phyloP scores from a whole-genome alignment of 2,113 vertebrate genomes.

The Gadus chalcogrammus region DNA sequence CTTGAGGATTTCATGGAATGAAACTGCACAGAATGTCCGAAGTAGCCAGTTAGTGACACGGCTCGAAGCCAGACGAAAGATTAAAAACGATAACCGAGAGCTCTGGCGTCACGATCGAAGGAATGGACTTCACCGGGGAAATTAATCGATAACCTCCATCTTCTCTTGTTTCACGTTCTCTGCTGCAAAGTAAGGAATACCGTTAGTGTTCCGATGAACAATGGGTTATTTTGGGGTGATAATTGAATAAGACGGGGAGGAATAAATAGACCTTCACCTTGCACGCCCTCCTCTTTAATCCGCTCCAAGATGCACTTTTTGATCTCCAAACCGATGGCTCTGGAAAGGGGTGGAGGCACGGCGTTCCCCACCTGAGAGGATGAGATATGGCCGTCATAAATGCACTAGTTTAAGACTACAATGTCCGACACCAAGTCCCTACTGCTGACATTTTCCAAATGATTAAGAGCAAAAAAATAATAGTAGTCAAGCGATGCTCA shows the following conservation, averaged over 20 bases:
- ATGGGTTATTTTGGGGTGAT: not conserved
- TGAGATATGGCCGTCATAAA: too few species aligned
- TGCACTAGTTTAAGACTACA: too few species aligned
- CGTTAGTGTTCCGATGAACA: not conserved
- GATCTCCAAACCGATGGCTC: constrained; percentile 89
- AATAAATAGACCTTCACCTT: constrained; percentile 63
- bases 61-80: constrained; percentile 45
- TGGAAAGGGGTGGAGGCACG: constrained; percentile 89
- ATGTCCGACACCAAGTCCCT: too few species aligned
- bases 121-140: constrained; percentile 23
- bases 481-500: too few species aligned
- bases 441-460: too few species aligned
- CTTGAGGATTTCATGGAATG: constrained; percentile 50
- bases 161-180: constrained; percentile 75
- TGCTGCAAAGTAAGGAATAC: constrained; percentile 25
- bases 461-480: too few species aligned
- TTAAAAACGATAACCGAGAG: constrained; percentile 16
- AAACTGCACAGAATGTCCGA: constrained; percentile 73
- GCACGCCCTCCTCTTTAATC: constrained; percentile 73
- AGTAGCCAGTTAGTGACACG: constrained; percentile 43
- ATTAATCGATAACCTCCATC: constrained; percentile 73
- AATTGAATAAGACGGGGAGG: not conserved
- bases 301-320: constrained; percentile 77
- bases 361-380: constrained; percentile 85
- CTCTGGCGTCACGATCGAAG: constrained; percentile 25